Evolutionary conservation across 2,888 invertebrate species (phyloP).

Genomic region (Thera obeliscata): DNA sequence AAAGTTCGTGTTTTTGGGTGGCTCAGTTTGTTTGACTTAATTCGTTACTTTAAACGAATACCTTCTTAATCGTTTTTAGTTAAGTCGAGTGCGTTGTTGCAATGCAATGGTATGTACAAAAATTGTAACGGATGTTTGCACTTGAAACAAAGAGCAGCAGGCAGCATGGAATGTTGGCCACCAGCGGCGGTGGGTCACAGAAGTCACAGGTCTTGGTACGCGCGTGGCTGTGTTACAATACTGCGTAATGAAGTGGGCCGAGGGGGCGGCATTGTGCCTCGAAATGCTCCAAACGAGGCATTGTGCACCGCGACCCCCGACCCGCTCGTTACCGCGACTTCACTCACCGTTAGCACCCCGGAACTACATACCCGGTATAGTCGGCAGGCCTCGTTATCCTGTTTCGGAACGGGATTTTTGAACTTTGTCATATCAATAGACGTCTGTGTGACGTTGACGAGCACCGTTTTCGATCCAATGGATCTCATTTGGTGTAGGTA

Average conservation of each 20-base stretch:
- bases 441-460: slow-evolving; percentile 30
- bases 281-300: slow-evolving; percentile 69
- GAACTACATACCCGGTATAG: slow-evolving; percentile 42
- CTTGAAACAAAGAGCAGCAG: slow-evolving; percentile 56
- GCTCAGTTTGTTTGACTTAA: neutral
- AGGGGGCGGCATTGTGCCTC: slow-evolving; percentile 79
- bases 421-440: slow-evolving; percentile 36
- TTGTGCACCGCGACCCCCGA: slow-evolving; percentile 75
- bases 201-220: slow-evolving; percentile 58
- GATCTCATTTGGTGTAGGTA: neutral
- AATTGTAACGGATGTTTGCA: slow-evolving; percentile 45
- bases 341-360: slow-evolving; percentile 50
- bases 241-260: slow-evolving; percentile 83
- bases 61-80: neutral
- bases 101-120: slow-evolving; percentile 1
- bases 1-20: too few relatives aligned
- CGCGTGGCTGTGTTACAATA: slow-evolving; percentile 72
- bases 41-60: neutral
- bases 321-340: slow-evolving; percentile 66
- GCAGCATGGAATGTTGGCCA: slow-evolving; percentile 59
- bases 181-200: slow-evolving; percentile 68
- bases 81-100: slow-evolving; percentile 19
- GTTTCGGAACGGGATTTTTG: slow-evolving; percentile 18
- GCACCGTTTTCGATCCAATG: neutral
- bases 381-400: slow-evolving; percentile 47